Evolutionary conservation across 2,113 vertebrate species (phyloP), one percentile per base, ranked within the genome.

Genomic region (Trinectes maculatus): DNA sequence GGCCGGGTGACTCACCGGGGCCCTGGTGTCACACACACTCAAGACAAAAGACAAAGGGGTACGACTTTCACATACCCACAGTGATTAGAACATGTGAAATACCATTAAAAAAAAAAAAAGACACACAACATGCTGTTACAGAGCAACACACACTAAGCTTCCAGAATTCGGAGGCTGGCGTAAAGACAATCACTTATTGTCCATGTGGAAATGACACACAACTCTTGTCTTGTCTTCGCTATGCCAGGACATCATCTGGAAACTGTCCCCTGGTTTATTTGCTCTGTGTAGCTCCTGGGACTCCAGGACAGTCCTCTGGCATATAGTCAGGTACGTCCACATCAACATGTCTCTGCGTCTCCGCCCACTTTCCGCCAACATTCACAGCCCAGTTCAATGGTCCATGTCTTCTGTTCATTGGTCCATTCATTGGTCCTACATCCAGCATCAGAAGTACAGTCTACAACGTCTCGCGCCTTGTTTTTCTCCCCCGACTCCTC

Each of bases 181-280:
- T 49, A 75, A 70, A 73, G 77, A 79, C 71, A 72, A 36, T 52
- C 63, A 56, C 16, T 66, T 70, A 37, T 57, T 69, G 68, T 86
- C 76, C 56, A 43, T 37, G 79, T 85, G 70, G 71, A 73, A 71
- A 67, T 49, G 73, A 3, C 84, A 87, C 84, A 79, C 85, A 85
- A 48, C 74, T 60, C 9, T 22, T 65, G 63, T 82, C n/a, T n/a
- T n/a, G n/a, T 42, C 36, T 63, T 34, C 60, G 79, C 77, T 55
- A 48, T 46, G 55, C 48, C 60, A 44, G 42, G 37, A 33, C 24
- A 6, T 73, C 29, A 18, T 48, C 47, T 1, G 4, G 29, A 34
- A 37, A 53, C 42, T 16, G 37, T 64, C 37, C 47, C 44, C 31
- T 3, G 13, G 47, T 46, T 26, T n/a, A n/a, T n/a, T n/a, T 18